Evolutionary conservation across 2,113 vertebrate species (phyloP).

Genomic region (cattle (Bos taurus)): ARS-UCD2.0 NC_037346.1:62733501-62734000

Average conservation of each 20-base stretch:
- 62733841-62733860: neutral
- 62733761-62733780: no score
- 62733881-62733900: neutral
- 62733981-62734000: rapidly evolving
- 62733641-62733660: neutral
- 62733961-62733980: neutral
- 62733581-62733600: neutral
- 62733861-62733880: neutral
- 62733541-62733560: neutral
- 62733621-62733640: neutral
- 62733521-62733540: neutral
- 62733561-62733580: neutral
- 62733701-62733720: neutral
- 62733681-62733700: neutral
- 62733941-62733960: neutral
- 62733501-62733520: neutral
- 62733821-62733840: neutral
- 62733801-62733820: neutral
- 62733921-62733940: neutral
- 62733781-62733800: no score
- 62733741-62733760: neutral
- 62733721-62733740: neutral
- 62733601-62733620: neutral
- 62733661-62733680: neutral
- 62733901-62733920: neutral